Evolutionary conservation across 2,797 vertebrate genomes (phyloP), one percentile per base, ranked within the genome.

Genomic region (Pteropus rufus): DNA sequence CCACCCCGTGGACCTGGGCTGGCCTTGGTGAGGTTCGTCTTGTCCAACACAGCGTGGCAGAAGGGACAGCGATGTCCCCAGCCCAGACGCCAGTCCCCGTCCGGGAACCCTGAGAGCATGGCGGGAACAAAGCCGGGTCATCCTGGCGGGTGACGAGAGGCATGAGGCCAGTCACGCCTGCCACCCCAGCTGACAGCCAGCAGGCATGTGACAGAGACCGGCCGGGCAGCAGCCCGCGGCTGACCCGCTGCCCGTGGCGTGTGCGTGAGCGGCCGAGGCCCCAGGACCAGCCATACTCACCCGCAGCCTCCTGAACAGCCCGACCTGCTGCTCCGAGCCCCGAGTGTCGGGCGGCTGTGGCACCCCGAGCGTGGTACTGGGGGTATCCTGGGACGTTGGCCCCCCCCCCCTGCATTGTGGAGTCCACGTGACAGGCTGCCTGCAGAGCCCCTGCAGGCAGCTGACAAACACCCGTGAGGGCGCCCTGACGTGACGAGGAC

Each of bases 201-300:
- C 41, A 44, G 36, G 4, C 9, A 0, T 52, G 44, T 49, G 31
- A 64, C 12, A 0, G 29, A 84, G 54, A n/a, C 49, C 49, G 2
- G 0, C 46, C 46, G 1, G 1, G 24, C 2, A 1, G 46, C 36
- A 34, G 9, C 18, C 29, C 24, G 18, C 18, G 7, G 39, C 52
- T 2, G 2, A 18, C n/a, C 11, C 10, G 23, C 10, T 29, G 52
- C 11, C 26, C 52, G 23, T 7, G 15, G 18, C n/a, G 72, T 54
- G 21, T 29, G 14, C 0, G 0, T 15, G 26, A n/a, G 4, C 12
- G 39, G 46, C 23, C 9, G 44, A 88, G 58, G 39, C 39, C 16
- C 23, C 4, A 8, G 39, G n/a, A 62, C 6, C 3, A 0, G 2
- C 14, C 1, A 11, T 16, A 31, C 15, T 18, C 24, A 6, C n/a